Evolutionary conservation across 2,113 vertebrate species (phyloP).

Genomic region (Aphelocoma coerulescens): DNA sequence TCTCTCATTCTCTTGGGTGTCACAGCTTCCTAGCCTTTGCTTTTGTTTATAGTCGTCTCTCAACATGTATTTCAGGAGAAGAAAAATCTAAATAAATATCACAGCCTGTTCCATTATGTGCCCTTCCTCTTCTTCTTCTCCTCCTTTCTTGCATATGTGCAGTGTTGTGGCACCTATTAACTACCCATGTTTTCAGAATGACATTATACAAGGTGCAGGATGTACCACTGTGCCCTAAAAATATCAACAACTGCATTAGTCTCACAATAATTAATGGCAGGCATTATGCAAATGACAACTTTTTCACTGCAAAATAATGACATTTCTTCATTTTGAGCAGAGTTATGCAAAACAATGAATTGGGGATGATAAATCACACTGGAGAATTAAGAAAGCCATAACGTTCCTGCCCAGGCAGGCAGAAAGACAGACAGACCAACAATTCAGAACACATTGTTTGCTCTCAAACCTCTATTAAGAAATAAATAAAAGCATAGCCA

Average conservation of each 20-base stretch:
- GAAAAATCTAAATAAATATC: constrained; percentile 77
- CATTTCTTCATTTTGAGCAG: constrained; percentile 85
- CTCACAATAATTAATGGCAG: constrained; percentile 86
- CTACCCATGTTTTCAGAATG: constrained; percentile 78
- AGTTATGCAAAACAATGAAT: constrained; percentile 86
- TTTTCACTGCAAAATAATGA: constrained; percentile 85
- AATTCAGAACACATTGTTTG: constrained; percentile 78
- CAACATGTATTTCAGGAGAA: constrained; percentile 65
- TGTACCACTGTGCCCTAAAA: constrained; percentile 84
- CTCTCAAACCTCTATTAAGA: constrained; percentile 72
- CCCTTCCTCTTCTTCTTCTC: constrained; percentile 67
- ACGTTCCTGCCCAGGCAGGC: constrained; percentile 77
- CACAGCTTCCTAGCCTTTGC: constrained; percentile 68
- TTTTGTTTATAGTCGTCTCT: constrained; percentile 72
- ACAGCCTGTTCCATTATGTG: constrained; percentile 71
- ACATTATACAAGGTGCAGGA: constrained; percentile 83
- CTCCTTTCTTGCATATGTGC: constrained; percentile 70
- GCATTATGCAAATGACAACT: constrained; percentile 88
- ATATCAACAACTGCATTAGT: constrained; percentile 87
- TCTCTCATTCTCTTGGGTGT: constrained; percentile 61
- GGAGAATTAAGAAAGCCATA: constrained; percentile 80
- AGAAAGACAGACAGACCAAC: constrained; percentile 80
- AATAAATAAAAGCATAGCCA: constrained; percentile 76
- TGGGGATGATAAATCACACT: constrained; percentile 81
- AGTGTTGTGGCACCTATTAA: constrained; percentile 81